phyloP scores from a whole-genome alignment of 2,113 vertebrate species.

The Paracanthobrama guichenoti region DNA sequence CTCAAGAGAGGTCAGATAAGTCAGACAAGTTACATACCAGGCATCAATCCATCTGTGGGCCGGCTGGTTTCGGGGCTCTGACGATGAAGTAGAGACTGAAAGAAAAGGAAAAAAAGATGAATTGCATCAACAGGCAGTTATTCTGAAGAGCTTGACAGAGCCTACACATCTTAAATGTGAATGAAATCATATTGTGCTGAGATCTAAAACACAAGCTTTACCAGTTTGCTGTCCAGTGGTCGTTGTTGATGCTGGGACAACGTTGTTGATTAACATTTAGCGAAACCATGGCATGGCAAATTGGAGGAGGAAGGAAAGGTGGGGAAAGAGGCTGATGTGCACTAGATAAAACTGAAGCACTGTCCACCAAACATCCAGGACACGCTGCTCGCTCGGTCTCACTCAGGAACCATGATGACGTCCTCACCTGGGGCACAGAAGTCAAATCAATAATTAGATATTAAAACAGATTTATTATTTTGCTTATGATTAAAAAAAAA shows the following conservation, averaged over 20 bases:
- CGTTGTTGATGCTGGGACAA: constrained; percentile 82
- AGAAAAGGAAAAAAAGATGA: constrained; percentile 27
- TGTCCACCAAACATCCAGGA: constrained; percentile 58
- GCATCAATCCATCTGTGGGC: constrained; percentile 81
- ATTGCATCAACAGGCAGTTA: neutral
- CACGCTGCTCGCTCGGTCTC: constrained; percentile 61
- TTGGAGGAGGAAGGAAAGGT: constrained; percentile 36
- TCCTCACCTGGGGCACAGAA: constrained; percentile 60
- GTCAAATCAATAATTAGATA: neutral
- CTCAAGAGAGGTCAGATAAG: constrained; percentile 37
- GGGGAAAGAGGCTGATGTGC: constrained; percentile 36
- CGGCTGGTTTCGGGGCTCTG: constrained; percentile 70
- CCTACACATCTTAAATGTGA: neutral
- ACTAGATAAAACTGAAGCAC: constrained; percentile 37
- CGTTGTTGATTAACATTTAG: constrained; percentile 81
- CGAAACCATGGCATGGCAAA: constrained; percentile 80
- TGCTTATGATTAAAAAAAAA: neutral
- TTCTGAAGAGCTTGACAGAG: neutral
- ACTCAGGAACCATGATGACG: constrained; percentile 61
- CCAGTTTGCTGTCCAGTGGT: constrained; percentile 82
- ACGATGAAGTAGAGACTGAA: constrained; percentile 74
- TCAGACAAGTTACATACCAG: constrained; percentile 69
- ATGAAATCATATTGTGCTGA: neutral
- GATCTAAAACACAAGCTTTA: constrained; percentile 51
- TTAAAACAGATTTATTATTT: neutral